Evolutionary conservation across 2,888 invertebrate species (phyloP), one percentile per base, ranked within the genome.

Genomic region (Fragum fragum): DNA sequence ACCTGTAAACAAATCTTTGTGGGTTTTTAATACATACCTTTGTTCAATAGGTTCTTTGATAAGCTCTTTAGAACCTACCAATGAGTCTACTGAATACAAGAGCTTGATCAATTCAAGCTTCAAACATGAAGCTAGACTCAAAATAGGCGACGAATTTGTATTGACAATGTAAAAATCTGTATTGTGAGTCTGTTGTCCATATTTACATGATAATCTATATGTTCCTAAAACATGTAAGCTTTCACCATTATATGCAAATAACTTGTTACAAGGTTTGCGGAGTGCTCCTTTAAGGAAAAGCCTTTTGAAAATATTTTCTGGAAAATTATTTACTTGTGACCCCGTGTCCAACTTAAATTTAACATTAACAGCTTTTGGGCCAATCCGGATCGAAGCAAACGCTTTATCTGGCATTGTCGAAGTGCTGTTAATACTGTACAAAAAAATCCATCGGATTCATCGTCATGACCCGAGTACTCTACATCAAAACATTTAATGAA

Each of bases 1-100:
- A 36, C 83, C 83, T 14, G 69, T 47, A 36, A 79, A 82, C 11
- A 82, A 11, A 21, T 79, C 70, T 11, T 39, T n/a, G 55, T 73
- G 76, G 11, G 76, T 76, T 3, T 21, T 66, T 39, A 81, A n/a
- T 26, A 85, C 75, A 23, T 53, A 39, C 53, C 66, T 29, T 29
- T 29, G 39, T 39, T 39, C 39, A 39, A 39, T 39, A 39, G 39
- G 39, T 39, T 39, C 39, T 39, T 39, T 39, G 39, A 39, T 39
- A 39, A 14, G 39, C 39, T 39, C 39, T 39, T 36, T n/a, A n/a
- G 32, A 29, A 18, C 18, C 32, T 29, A 29, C 61, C 29, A 18
- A 29, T 28, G 28, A 26, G 16, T 26, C 59, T 26, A 59, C 59
- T 59, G 59, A 28, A 61, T 61, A 61, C 3, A 29, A 3, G 18